A percentile compares a stretch with the other conserved stretches of the same genome.
Evolutionary conservation across 2,113 vertebrate species (phyloP).

Genomic region (Chunga burmeisteri): DNA sequence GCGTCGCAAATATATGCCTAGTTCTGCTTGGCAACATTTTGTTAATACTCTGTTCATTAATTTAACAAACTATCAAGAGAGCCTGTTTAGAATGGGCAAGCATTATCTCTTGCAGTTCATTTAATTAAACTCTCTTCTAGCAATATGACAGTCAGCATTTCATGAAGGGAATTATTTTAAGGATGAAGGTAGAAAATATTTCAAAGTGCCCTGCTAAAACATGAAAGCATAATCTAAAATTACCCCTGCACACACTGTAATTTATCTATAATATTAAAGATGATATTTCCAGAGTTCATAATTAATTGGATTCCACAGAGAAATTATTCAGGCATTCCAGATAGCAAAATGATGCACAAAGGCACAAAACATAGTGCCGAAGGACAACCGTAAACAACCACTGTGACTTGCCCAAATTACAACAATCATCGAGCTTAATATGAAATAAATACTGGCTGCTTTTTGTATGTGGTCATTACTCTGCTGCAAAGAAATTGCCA

Average conservation of each 20-base stretch:
- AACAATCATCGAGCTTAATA: constrained; percentile 42
- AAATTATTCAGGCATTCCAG: constrained; percentile 65
- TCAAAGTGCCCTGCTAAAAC: constrained; percentile 58
- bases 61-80: constrained; percentile 74
- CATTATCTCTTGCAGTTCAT: constrained; percentile 71
- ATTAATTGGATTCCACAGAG: constrained; percentile 74
- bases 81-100: constrained; percentile 55
- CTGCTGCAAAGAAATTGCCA: constrained; percentile 57
- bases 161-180: constrained; percentile 60
- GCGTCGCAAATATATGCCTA: constrained; percentile 15
- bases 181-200: constrained; percentile 65
- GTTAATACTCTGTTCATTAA: constrained; percentile 66
- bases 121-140: constrained; percentile 74
- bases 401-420: constrained; percentile 22
- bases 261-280: constrained; percentile 73
- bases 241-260: constrained; percentile 41
- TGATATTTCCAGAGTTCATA: constrained; percentile 65
- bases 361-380: constrained; percentile 43
- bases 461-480: constrained; percentile 49
- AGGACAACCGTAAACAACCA: constrained; percentile 56
- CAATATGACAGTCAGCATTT: constrained; percentile 72
- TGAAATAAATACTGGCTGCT: constrained; percentile 52
- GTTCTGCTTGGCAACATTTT: constrained; percentile 60
- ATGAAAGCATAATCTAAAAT: constrained; percentile 65
- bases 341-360: constrained; percentile 46